These are phyloP conservation scores for Apamea crenata DNA, from an alignment of 2,888 invertebrate species.

Conservation along the genomic window DNA sequence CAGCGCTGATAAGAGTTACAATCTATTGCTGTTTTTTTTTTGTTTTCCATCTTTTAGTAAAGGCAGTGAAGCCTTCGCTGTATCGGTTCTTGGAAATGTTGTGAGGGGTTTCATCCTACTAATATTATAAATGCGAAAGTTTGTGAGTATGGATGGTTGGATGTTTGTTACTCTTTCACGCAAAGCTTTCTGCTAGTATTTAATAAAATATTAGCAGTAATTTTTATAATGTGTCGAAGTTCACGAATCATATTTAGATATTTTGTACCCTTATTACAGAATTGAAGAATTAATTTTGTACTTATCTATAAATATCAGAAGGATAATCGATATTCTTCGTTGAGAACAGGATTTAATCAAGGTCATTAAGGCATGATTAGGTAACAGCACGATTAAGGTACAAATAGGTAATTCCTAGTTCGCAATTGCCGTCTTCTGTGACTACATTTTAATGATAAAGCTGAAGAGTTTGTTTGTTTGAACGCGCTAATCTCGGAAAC, in stretches of 20 bases:
- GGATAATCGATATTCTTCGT: background rate
- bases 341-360: background rate
- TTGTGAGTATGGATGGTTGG: too few species aligned
- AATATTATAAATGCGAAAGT: too few species aligned
- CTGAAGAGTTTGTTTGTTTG: background rate
- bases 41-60: background rate
- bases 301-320: background rate
- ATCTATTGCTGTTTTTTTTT: background rate
- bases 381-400: background rate
- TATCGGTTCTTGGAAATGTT: background rate
- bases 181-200: too few species aligned
- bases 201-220: background rate
- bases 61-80: background rate
- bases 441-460: background rate
- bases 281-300: background rate
- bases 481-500: background rate
- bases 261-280: background rate
- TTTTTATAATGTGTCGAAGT: background rate
- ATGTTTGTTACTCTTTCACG: too few species aligned
- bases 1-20: conserved; percentile 20
- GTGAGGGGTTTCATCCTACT: background rate
- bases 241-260: too few species aligned
- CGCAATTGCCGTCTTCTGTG: background rate
- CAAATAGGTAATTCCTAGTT: background rate
- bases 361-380: background rate